These are phyloP conservation scores for Pyrrhosoma nymphula DNA, from an alignment of 2,888 invertebrate species.

Conservation along the genomic window DNA sequence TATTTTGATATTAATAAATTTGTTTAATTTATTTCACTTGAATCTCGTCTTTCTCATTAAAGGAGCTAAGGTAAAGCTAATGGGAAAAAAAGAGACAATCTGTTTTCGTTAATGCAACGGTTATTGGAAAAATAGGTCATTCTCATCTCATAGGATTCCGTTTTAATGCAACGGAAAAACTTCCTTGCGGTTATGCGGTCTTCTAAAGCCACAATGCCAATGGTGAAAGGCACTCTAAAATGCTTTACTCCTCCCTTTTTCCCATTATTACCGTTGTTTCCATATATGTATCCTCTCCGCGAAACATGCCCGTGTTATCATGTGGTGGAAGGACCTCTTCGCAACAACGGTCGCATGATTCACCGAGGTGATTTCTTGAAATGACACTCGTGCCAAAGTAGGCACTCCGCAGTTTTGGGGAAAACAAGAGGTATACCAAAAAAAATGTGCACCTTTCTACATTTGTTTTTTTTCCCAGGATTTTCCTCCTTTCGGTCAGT, in stretches of 20 bases:
- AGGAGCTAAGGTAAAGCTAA: too few species aligned
- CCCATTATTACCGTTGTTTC: background rate
- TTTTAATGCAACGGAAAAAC: background rate
- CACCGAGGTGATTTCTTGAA: conserved; percentile 14
- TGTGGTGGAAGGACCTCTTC: background rate
- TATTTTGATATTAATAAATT: too few species aligned
- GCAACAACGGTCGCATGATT: background rate
- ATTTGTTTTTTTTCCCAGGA: background rate
- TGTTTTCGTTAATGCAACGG: too few species aligned
- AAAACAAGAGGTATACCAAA: background rate
- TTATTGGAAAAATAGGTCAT: background rate
- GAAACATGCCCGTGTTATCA: background rate
- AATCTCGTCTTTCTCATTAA: too few species aligned
- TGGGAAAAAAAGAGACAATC: too few species aligned
- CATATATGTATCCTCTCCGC: background rate
- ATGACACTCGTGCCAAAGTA: conserved; percentile 8
- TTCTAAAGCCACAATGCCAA: background rate
- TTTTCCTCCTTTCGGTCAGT: conserved; percentile 45
- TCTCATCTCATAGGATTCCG: background rate
- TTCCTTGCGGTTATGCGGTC: background rate
- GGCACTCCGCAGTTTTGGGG: background rate
- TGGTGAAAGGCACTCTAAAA: background rate
- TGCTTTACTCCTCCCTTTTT: background rate
- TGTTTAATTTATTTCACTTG: too few species aligned
- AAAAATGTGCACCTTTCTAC: background rate